A percentile compares a stretch with the other conserved stretches of the same genome.
Conservation (phyloP, 2,797 vertebrate species). For the Melanotaenia boesemani region DNA sequence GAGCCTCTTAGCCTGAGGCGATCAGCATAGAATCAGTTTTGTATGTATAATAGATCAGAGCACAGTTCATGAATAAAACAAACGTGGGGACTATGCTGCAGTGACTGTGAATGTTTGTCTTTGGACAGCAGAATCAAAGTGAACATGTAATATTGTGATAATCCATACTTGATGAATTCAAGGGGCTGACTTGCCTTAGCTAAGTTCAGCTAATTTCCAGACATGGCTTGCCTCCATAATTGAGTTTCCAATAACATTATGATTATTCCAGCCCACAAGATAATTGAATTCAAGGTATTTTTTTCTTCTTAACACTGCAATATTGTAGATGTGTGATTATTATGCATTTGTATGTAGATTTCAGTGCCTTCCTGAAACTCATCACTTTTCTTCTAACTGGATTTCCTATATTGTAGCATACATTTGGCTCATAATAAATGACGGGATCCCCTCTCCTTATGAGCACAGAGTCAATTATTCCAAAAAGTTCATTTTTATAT, state of each 20-base stretch:
- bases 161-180: constrained; percentile 99
- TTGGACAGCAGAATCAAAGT: constrained; percentile 98
- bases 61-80: constrained; percentile 99
- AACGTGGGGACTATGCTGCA: constrained; percentile 93
- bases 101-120: constrained; percentile 98
- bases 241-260: constrained; percentile 99
- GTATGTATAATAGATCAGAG: constrained; percentile 99
- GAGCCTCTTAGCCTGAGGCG: constrained; percentile 91
- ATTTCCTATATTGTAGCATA: constrained; percentile 99
- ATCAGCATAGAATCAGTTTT: constrained; percentile 98
- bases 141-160: constrained; percentile 99
- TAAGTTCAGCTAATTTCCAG: constrained; percentile 99
- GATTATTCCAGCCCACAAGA: constrained; percentile 98
- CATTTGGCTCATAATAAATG: constrained; percentile 93
- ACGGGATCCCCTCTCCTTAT: constrained; percentile 82
- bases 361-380: constrained; percentile 93
- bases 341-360: constrained; percentile 98
- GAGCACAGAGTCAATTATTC: constrained; percentile 86
- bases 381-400: constrained; percentile 98
- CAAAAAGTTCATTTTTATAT: constrained; percentile 86
- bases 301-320: constrained; percentile 97
- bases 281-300: constrained; percentile 99
- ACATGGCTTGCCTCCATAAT: constrained; percentile 99
- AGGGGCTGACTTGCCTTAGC: constrained; percentile 97
- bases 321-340: constrained; percentile 99